Evolutionary conservation across 2,113 vertebrate species (phyloP).

Genomic region (Trachemys scripta): DNA sequence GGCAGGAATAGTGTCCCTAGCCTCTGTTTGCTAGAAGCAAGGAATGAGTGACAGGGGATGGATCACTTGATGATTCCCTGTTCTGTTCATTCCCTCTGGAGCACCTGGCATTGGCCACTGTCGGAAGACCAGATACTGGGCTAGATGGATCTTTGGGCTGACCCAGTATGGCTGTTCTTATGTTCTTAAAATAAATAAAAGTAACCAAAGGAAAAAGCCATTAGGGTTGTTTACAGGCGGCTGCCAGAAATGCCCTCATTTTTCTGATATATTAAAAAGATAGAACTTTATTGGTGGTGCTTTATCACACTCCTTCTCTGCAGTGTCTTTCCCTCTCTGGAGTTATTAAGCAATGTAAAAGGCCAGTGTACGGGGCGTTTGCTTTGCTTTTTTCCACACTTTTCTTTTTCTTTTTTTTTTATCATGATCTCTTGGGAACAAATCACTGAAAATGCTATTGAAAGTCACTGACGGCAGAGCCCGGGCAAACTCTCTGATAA

Average conservation of each 20-base stretch:
- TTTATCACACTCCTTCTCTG: slow-evolving; percentile 18
- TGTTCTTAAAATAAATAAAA: background rate
- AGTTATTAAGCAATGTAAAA: slow-evolving; percentile 36
- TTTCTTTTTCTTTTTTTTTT: background rate
- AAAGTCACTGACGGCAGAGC: slow-evolving; percentile 37
- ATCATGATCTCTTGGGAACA: slow-evolving; percentile 3
- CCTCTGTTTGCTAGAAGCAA: too few relatives aligned
- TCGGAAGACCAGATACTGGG: too few relatives aligned
- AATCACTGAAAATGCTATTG: slow-evolving; percentile 21
- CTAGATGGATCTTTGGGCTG: too few relatives aligned
- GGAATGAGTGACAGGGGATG: too few relatives aligned
- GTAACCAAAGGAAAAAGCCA: background rate
- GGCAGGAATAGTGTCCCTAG: too few relatives aligned
- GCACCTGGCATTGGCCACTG: too few relatives aligned
- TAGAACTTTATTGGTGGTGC: background rate
- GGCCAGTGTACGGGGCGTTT: background rate
- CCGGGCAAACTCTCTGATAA: slow-evolving; percentile 37
- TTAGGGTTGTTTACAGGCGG: background rate
- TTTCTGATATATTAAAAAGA: background rate
- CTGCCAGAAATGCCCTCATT: background rate
- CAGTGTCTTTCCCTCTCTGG: background rate
- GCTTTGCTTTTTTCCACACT: background rate
- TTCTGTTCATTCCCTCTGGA: too few relatives aligned
- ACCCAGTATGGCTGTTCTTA: too few relatives aligned
- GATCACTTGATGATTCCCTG: too few relatives aligned